Base-by-base conservation (phyloP, 64 coral and sea anemone genomes). In the Stylophora pistillata region DNA sequence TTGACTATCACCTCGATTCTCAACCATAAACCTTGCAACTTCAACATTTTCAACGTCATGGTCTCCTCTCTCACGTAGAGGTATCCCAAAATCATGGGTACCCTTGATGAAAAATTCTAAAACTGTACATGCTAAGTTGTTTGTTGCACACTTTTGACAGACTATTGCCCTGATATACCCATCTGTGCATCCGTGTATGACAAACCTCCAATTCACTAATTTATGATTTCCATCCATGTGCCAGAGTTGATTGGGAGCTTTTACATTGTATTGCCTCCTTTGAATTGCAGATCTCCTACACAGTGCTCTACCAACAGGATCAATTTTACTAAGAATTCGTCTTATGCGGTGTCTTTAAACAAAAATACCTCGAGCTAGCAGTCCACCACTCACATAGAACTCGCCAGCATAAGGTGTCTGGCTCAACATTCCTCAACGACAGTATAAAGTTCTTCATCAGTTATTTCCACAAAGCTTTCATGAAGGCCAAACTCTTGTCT, bases 341-440 rank as follows among this genome's bases (percentile, higher is more conserved):
- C 64, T 86, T 72, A 71, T 86, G 71, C 15, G 64, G 82, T 54
- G 54, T 71, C 82, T 86, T 86, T n/a, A 66, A 72, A 72, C 82
- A 55, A 86, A 86, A 72, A 86, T 52, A 25, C 82, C 82, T 53
- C 41, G 64, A 71, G 82, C 82, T 47, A 33, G 63, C 64, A 86
- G 65, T 5, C 31, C 65, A 68, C 82, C 30, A 54, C 63, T 86
- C 3, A 72, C 70, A 9, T 17, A 91, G 2, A 72, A 85, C 82
- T 91, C 89, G 29, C 89, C 89, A 41, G 89, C 79, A 81, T 71
- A 86, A 53, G 82, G 82, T 61, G 58, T 68, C 52, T 86, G 64
- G 31, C 21, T 41, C 53, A 86, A 55, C 71, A 86, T 73, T 56
- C 72, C 69, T 74, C 30, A 58, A 74, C 56, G 17, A 73, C 72